Evolutionary conservation across 1,140 invertebrate species (phyloP).

Genomic region (Eumeta japonica): DNA sequence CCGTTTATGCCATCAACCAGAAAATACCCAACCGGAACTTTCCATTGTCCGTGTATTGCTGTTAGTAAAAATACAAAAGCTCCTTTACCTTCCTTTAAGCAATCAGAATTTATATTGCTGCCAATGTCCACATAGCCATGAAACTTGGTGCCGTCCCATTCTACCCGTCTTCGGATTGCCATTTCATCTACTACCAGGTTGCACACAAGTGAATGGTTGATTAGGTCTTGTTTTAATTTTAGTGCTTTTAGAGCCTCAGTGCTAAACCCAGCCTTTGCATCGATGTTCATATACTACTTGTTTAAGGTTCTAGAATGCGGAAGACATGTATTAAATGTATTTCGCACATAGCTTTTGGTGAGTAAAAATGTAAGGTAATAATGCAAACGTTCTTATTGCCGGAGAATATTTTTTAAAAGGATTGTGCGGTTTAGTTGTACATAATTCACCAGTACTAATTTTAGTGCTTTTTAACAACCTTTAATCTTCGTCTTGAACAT

Average conservation of each 20-base stretch:
- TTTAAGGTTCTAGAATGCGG: no score
- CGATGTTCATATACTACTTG: neutral
- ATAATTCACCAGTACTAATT: no score
- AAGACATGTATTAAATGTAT: no score
- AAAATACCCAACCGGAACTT: neutral
- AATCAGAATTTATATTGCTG: neutral
- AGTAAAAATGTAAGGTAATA: no score
- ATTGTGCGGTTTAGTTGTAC: no score
- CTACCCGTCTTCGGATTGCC: neutral
- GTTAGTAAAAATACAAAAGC: neutral
- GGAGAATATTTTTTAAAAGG: no score
- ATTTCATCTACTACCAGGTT: neutral
- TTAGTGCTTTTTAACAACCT: no score
- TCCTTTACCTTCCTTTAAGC: neutral
- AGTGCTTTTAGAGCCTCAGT: neutral
- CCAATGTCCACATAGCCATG: neutral
- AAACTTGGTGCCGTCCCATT: neutral
- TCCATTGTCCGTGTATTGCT: neutral
- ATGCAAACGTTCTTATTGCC: no score
- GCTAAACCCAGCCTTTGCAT: neutral
- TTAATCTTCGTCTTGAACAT: no score
- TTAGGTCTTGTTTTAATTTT: neutral
- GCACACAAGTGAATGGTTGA: neutral
- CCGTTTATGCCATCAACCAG: conserved; percentile 1
- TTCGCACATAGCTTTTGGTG: no score